Conservation (phyloP, 2,113 vertebrate genomes). For the Grallaria varia region DNA sequence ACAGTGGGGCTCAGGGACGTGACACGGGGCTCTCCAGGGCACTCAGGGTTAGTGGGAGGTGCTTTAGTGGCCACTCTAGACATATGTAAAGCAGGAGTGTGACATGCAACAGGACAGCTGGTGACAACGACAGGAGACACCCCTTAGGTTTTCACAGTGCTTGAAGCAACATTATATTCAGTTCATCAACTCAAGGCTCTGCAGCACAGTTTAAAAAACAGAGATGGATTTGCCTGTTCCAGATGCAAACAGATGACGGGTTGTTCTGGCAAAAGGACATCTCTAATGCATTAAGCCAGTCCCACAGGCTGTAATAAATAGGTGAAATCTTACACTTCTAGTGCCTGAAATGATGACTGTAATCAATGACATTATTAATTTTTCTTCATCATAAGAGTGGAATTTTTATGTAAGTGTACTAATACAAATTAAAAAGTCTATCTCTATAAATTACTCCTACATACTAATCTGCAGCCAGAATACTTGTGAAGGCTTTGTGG, state of each 20-base stretch:
- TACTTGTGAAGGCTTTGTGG: neutral
- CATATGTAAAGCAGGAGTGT: constrained; percentile 44
- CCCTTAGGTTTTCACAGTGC: constrained; percentile 49
- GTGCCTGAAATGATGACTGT: neutral
- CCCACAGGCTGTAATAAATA: neutral
- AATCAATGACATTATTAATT: neutral
- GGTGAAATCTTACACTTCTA: neutral
- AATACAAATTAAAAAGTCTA: constrained; percentile 13
- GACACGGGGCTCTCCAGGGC: neutral
- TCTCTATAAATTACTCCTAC: neutral
- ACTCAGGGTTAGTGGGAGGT: constrained; percentile 72
- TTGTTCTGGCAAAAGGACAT: constrained; percentile 28
- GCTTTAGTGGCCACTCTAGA: constrained; percentile 69
- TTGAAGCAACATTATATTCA: constrained; percentile 50
- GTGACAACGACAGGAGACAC: constrained; percentile 49
- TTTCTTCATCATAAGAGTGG: constrained; percentile 4
- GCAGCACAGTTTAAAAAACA: constrained; percentile 18
- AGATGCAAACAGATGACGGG: neutral
- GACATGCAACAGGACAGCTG: constrained; percentile 63
- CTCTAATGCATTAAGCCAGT: constrained; percentile 13
- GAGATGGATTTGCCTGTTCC: neutral
- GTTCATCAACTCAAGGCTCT: constrained; percentile 61
- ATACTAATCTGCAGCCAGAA: constrained; percentile 21
- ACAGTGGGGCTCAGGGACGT: constrained; percentile 44
- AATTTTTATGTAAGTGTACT: neutral